These are phyloP conservation scores for Australoheros facetus DNA, from an alignment of 2,797 vertebrate genomes.

Conservation along the genomic window DNA sequence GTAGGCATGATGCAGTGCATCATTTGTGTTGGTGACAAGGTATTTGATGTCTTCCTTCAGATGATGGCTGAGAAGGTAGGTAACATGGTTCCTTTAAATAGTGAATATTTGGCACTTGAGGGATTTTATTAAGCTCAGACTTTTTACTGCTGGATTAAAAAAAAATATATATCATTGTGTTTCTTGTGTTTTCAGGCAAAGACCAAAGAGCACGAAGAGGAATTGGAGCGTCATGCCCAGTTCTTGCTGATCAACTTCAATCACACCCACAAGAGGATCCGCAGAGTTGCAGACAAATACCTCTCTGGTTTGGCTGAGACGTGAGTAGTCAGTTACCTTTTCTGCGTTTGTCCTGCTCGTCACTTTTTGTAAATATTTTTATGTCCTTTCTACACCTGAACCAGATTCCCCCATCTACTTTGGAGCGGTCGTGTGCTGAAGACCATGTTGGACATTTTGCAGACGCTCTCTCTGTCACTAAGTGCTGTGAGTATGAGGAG, in stretches of 20 bases:
- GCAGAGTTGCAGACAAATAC: conserved; percentile 97
- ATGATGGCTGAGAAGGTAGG: conserved; percentile 98
- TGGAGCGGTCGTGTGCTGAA: conserved; percentile 98
- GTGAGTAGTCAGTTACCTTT: conserved; percentile 75
- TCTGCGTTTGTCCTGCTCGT: neutral
- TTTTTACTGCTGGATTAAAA: neutral
- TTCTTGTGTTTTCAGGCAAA: conserved; percentile 84
- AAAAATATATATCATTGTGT: neutral
- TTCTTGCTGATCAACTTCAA: conserved; percentile 97
- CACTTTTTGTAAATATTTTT: neutral
- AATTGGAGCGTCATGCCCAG: conserved; percentile 94
- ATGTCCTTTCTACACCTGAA: neutral
- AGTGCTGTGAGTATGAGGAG: conserved; percentile 87
- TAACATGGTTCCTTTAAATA: neutral
- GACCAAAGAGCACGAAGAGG: conserved; percentile 96
- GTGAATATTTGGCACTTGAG: neutral
- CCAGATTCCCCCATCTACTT: conserved; percentile 94
- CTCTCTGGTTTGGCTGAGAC: conserved; percentile 96
- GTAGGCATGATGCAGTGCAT: conserved; percentile 99
- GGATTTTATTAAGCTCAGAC: neutral
- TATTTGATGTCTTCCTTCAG: conserved; percentile 96
- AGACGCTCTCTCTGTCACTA: conserved; percentile 88
- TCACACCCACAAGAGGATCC: conserved; percentile 97
- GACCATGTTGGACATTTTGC: conserved; percentile 98
- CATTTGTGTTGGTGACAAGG: conserved; percentile 95